phyloP scores from a whole-genome alignment of 2,888 invertebrate genomes.

The Pseudoips prasinana region DNA sequence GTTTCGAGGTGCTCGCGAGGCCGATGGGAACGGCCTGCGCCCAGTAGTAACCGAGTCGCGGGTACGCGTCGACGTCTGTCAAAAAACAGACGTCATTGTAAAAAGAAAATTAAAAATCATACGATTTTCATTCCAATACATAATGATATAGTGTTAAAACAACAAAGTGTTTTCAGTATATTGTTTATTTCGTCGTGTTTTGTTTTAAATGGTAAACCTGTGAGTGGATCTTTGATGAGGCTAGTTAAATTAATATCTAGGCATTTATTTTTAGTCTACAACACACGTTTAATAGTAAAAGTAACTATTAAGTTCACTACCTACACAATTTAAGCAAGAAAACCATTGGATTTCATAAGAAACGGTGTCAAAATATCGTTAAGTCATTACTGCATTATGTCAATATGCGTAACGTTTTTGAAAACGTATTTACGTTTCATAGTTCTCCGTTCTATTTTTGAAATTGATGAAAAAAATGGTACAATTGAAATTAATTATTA shows the following conservation, averaged over 20 bases:
- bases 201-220: constrained; percentile 37
- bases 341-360: constrained; percentile 1
- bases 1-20: constrained; percentile 53
- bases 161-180: constrained; percentile 38
- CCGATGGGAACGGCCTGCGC: constrained; percentile 52
- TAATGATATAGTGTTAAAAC: constrained; percentile 55
- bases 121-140: constrained; percentile 49
- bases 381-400: constrained; percentile 67
- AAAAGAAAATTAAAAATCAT: constrained; percentile 44
- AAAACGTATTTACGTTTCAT: background rate
- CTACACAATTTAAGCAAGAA: constrained; percentile 4
- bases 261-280: constrained; percentile 56
- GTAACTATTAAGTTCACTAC: too few relatives aligned
- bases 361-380: constrained; percentile 21
- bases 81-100: constrained; percentile 42
- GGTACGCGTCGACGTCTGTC: constrained; percentile 61
- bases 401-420: constrained; percentile 40
- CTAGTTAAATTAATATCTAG: constrained; percentile 45
- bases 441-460: background rate
- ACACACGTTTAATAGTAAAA: constrained; percentile 43
- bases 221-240: constrained; percentile 43
- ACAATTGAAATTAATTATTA: too few relatives aligned
- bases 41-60: constrained; percentile 67
- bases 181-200: constrained; percentile 36
- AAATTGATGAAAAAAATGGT: too few relatives aligned